Evolutionary conservation across 2,888 invertebrate genomes (phyloP), one percentile per base, ranked within the genome.

Genomic region (Drosophila merina): DNA sequence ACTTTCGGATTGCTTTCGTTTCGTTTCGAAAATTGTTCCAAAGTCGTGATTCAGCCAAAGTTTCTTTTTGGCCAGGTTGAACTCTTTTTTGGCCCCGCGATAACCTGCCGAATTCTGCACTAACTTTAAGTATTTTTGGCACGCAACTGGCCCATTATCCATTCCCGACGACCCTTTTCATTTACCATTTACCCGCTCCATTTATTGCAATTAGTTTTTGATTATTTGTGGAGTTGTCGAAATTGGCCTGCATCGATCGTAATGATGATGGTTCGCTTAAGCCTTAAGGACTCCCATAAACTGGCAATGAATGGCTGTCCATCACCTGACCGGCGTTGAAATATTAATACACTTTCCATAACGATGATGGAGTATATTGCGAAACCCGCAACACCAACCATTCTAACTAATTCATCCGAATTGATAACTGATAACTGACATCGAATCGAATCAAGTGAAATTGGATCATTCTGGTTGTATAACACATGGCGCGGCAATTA

Each of bases 11-110:
- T 68, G 74, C 57, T 71, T 75, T 69, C 33, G 60, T 36, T 36
- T 36, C 36, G 36, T 59, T 57, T 50, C 30, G 48, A 76, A 85
- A 85, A 79, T 77, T 79, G 82, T 77, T 75, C 77, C 82, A 63
- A 72, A 76, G 74, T 87, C 84, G 87, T 84, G 84, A 84, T 77
- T 83, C 82, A 87, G 85, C 85, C 59, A 72, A 86, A 74, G 68
- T 77, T 55, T 64, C 57, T 49, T 63, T 62, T 57, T 26, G 25
- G 25, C 44, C 4, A 10, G 25, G 25, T 2, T 44, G 40, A 59
- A 54, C 55, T 72, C 33, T 55, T 67, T 63, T 50, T 20, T 56
- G 47, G 38, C 49, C 33, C 8, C 45, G 33, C 45, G 38, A 57
- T 69, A 77, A 74, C 70, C 72, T 69, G 70, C 71, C 76, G 72